Evolutionary conservation across 2,888 invertebrate species (phyloP).

Genomic region (Nesidiocoris tenuis): DNA sequence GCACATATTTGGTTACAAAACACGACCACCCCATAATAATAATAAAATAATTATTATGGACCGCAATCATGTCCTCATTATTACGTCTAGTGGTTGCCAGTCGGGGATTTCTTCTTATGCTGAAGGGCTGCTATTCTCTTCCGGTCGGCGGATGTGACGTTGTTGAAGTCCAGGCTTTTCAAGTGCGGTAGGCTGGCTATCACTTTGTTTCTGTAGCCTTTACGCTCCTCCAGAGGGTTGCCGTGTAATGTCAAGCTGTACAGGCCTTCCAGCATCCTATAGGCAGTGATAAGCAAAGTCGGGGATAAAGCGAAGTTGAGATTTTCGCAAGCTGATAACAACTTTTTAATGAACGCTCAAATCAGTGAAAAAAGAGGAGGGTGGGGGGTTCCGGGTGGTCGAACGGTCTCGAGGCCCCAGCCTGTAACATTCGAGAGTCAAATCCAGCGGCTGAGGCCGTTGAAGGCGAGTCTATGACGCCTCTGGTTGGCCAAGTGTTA

Average conservation of each 20-base stretch:
- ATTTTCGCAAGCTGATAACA: background rate
- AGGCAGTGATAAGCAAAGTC: no score
- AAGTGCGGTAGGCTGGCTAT: conserved; percentile 50
- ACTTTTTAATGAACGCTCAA: background rate
- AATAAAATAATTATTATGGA: no score
- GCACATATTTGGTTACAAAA: no score
- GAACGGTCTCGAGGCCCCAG: no score
- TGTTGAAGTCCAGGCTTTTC: conserved; percentile 52
- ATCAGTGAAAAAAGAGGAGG: no score
- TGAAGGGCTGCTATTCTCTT: conserved; percentile 42
- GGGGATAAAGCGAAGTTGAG: background rate
- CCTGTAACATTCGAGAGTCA: no score
- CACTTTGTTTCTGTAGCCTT: conserved; percentile 50
- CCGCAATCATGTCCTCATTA: no score
- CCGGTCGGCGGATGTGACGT: conserved; percentile 50
- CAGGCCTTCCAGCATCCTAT: conserved; percentile 49
- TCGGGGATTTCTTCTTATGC: conserved; percentile 36
- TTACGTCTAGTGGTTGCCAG: background rate
- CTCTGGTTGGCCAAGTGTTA: no score
- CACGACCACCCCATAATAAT: no score
- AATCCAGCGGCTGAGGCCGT: no score
- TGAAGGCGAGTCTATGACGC: no score
- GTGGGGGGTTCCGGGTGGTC: no score
- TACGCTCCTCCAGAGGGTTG: conserved; percentile 54
- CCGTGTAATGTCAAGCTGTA: conserved; percentile 52